A percentile compares a stretch with the other conserved stretches of the same genome.
Evolutionary conservation across 30 jellyfish, hydroid and myxozoan genomes (phyloP).

Genomic region (Aurelia coerulea): DNA sequence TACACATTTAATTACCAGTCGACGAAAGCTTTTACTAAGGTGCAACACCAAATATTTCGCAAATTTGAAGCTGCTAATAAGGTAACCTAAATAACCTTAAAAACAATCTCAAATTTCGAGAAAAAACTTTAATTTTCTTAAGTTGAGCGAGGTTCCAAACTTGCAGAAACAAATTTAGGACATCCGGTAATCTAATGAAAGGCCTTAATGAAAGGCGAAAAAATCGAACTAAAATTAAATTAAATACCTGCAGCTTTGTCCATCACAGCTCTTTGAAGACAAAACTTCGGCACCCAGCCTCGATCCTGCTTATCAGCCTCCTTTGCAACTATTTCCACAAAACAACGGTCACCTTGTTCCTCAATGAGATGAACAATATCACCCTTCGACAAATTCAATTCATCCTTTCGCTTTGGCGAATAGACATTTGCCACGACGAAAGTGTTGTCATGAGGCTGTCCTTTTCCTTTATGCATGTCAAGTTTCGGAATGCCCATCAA

Average conservation of each 20-base stretch:
- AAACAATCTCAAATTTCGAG: too few species aligned
- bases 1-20: too few species aligned
- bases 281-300: constrained; percentile 94
- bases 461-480: constrained; percentile 1
- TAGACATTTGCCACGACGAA: constrained; percentile 48
- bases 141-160: too few species aligned
- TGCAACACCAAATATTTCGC: too few species aligned
- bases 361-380: constrained; percentile 73
- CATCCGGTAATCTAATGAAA: too few species aligned
- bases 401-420: constrained; percentile 92
- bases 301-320: constrained; percentile 58
- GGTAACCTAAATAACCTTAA: too few species aligned
- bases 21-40: too few species aligned
- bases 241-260: constrained; percentile 5
- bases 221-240: too few species aligned
- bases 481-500: constrained; percentile 58
- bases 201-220: too few species aligned
- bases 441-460: not conserved
- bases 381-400: constrained; percentile 70
- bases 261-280: constrained; percentile 42
- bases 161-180: too few species aligned
- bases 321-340: constrained; percentile 64
- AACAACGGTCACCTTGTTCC: constrained; percentile 74
- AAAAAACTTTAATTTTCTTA: too few species aligned
- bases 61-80: too few species aligned